phyloP scores from a whole-genome alignment of 2,888 invertebrate genomes.

The Syritta pipiens region DNA sequence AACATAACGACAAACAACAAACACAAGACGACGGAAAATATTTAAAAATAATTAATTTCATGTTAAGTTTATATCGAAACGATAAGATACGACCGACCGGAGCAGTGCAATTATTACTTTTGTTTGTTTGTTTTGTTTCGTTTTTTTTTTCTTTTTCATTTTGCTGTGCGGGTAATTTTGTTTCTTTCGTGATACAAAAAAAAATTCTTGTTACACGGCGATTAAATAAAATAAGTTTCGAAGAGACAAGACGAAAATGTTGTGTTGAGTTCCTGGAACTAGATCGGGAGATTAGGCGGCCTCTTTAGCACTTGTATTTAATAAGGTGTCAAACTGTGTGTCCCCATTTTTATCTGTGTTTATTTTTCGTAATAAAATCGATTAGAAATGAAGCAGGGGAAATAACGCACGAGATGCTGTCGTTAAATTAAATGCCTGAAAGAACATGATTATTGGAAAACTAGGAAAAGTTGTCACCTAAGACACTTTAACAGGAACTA shows the following conservation, averaged over 20 bases:
- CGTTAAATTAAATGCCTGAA: no score
- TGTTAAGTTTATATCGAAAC: conserved; percentile 68
- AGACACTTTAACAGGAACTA: no score
- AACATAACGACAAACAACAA: conserved; percentile 7
- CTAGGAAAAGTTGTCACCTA: no score
- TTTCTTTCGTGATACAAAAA: conserved; percentile 10
- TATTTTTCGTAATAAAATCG: no score
- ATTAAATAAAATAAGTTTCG: conserved; percentile 60
- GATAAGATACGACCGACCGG: conserved; percentile 56
- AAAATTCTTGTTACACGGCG: conserved; percentile 49
- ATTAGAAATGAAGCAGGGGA: no score
- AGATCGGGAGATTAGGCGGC: conserved; percentile 22
- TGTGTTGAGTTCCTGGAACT: background rate
- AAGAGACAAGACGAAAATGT: conserved; percentile 11
- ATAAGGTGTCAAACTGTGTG: no score
- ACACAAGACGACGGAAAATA: conserved; percentile 46
- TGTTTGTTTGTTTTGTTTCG: conserved; percentile 38
- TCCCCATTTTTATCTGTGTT: background rate
- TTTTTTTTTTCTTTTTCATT: conserved; percentile 8
- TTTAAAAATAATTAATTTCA: conserved; percentile 67
- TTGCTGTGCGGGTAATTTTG: background rate
- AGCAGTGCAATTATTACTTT: conserved; percentile 49
- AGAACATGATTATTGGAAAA: no score
- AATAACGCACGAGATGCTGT: no score
- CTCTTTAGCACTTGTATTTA: conserved; percentile 7